Conservation (phyloP, 2,113 vertebrate genomes). For the Heterochromis multidens region DNA sequence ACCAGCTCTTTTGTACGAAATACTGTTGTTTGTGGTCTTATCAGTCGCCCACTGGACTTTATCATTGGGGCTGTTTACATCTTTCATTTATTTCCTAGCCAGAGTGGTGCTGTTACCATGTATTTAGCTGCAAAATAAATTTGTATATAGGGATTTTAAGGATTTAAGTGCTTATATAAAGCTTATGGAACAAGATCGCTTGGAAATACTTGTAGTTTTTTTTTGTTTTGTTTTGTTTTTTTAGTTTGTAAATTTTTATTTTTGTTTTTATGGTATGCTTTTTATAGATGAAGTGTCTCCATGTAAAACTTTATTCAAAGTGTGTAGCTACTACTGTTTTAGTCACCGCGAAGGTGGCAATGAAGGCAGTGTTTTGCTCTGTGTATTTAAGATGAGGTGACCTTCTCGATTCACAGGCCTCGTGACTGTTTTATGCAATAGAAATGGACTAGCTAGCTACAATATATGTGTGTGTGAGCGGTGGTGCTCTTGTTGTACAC, state of each 20-base stretch:
- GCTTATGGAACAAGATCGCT: constrained; percentile 72
- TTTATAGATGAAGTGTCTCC: constrained; percentile 74
- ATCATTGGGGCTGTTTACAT: constrained; percentile 76
- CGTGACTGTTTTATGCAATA: constrained; percentile 73
- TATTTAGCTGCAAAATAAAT: constrained; percentile 76
- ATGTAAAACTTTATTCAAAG: constrained; percentile 68
- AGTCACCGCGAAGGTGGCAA: constrained; percentile 55
- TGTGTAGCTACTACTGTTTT: constrained; percentile 72
- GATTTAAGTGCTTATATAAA: constrained; percentile 73
- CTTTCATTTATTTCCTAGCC: constrained; percentile 73
- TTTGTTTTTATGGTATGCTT: constrained; percentile 70
- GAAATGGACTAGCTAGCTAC: constrained; percentile 70
- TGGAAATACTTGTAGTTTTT: constrained; percentile 70
- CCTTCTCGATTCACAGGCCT: constrained; percentile 61
- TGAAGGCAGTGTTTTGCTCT: constrained; percentile 68
- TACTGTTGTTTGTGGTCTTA: constrained; percentile 73
- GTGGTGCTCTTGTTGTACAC: constrained; percentile 67
- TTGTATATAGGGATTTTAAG: constrained; percentile 76
- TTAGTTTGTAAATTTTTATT: constrained; percentile 70
- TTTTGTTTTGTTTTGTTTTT: constrained; percentile 22
- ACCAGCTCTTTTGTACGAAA: constrained; percentile 70
- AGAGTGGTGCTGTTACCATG: constrained; percentile 75
- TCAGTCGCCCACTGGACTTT: constrained; percentile 72
- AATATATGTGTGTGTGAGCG: constrained; percentile 64
- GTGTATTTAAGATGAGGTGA: constrained; percentile 68